These are phyloP conservation scores for Mythimna vitellina DNA, from an alignment of 2,888 invertebrate species.

Conservation along the genomic window DNA sequence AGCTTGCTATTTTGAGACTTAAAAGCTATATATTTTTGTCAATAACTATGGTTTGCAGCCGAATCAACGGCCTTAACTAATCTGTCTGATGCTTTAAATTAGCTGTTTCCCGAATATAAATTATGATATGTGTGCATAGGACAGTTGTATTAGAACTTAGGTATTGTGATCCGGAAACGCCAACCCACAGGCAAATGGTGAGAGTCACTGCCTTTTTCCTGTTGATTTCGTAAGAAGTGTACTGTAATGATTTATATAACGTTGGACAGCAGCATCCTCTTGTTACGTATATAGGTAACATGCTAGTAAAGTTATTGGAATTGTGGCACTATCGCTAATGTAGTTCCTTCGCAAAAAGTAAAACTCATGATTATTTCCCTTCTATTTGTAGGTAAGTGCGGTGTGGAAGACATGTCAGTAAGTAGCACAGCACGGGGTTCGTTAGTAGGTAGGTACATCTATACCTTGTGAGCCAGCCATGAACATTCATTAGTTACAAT, in stretches of 20 bases:
- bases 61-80: no score
- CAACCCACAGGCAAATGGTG: slow-evolving; percentile 14
- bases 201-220: background rate
- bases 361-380: slow-evolving; percentile 1
- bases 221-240: background rate
- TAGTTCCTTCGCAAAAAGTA: background rate
- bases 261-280: slow-evolving; percentile 6
- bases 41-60: no score
- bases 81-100: background rate
- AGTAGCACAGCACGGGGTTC: slow-evolving; percentile 23
- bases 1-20: no score
- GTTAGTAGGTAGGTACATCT: background rate
- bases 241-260: background rate
- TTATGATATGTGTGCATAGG: background rate
- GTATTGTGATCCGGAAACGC: slow-evolving; percentile 10
- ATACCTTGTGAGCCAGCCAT: slow-evolving; percentile 19
- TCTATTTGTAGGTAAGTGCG: background rate
- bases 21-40: no score
- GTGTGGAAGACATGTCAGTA: slow-evolving; percentile 29
- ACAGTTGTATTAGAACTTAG: background rate
- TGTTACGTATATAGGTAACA: background rate
- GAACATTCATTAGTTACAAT: slow-evolving; percentile 55
- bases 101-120: background rate
- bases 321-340: background rate
- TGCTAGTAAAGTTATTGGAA: background rate